These are phyloP conservation scores for Cordylochernes scorpioides DNA, from an alignment of 2,888 invertebrate genomes.

Conservation along the genomic window DNA sequence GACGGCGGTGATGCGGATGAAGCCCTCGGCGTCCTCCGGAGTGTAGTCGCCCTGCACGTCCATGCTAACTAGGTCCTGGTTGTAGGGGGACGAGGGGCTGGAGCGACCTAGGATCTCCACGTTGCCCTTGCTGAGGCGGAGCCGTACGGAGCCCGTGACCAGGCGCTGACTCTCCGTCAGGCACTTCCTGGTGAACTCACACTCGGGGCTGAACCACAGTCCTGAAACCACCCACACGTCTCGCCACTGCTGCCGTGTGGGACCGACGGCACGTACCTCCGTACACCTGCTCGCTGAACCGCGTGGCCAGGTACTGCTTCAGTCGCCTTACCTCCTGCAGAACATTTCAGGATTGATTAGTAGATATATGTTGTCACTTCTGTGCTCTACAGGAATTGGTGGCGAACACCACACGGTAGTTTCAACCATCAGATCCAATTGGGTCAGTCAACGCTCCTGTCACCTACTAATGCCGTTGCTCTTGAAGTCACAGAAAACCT, in stretches of 20 bases:
- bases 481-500: neutral
- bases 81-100: neutral
- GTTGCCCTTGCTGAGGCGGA: neutral
- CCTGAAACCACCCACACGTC: constrained; percentile 21
- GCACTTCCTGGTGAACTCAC: neutral
- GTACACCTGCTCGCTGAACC: constrained; percentile 53
- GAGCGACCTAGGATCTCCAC: neutral
- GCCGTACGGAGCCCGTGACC: neutral
- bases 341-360: neutral
- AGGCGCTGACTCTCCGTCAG: neutral
- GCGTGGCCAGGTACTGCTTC: constrained; percentile 39
- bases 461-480: neutral
- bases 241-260: neutral
- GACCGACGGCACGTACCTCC: constrained; percentile 28
- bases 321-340: constrained; percentile 39
- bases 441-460: neutral
- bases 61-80: neutral
- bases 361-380: neutral
- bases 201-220: constrained; percentile 22
- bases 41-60: neutral
- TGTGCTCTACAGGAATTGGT: neutral
- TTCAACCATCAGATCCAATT: neutral
- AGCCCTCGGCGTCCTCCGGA: neutral
- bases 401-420: neutral
- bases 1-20: neutral